Evolutionary conservation across 2,888 invertebrate genomes (phyloP), one percentile per base, ranked within the genome.

Genomic region (Pandemis cinnamomeana): DNA sequence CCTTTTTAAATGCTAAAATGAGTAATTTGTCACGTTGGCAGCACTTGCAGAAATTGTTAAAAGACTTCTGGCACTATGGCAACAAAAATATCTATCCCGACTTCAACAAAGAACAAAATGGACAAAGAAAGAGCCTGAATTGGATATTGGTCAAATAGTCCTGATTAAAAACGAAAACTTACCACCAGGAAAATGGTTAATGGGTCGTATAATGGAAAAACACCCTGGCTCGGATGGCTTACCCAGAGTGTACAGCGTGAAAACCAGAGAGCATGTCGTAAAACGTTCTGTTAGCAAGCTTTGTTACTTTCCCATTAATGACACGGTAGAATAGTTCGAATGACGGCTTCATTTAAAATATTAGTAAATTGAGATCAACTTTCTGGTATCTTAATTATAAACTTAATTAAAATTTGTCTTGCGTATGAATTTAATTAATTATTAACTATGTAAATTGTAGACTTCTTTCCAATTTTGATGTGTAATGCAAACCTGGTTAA

Each of bases 11-110:
- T 63, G 44, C 15, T 15, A 42, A 15, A 63, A 7, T 63, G 4
- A 44, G 42, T 44, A 10, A 42, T 44, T 44, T 63, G 42, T 44
- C 62, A 15, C 62, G 62, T 10, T 63, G 62, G 62, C 62, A 63
- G 6, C 62, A 63, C 15, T 44, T 53, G 44, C 72, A 72, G 11
- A 72, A 48, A 11, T 58, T 80, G 13, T 27, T 79, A 0, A 68
- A 75, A 46, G 77, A 77, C 15, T 81, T 80, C 15, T 80, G 81
- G 80, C 70, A 69, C 8, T 71, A 13, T 80, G 80, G 80, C 78
- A 78, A 67, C 44, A 64, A 7, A 80, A 80, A 75, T 81, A 82
- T 42, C 55, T 82, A 7, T 71, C 76, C 10, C 55, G 76, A 20
- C 73, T 79, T 1, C 78, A 81, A 62, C 75, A 78, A 60, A 60